Evolutionary conservation across 1,140 invertebrate genomes (phyloP).

Genomic region (Drosophila rufa): DNA sequence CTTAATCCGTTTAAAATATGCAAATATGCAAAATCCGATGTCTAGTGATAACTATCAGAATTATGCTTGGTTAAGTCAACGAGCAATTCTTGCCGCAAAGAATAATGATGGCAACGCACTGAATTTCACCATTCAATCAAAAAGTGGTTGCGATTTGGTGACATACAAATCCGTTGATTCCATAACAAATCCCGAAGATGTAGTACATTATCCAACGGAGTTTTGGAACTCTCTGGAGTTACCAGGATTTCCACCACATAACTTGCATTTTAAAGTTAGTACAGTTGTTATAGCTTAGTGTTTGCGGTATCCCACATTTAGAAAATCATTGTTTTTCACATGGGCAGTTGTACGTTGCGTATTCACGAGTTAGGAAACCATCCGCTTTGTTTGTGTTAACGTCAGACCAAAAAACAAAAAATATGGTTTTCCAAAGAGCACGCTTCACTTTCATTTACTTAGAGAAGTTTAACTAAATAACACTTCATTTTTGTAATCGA

Average conservation of each 20-base stretch:
- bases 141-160: not conserved
- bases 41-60: not conserved
- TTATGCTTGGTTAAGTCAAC: constrained; percentile 1
- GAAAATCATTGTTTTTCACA: too few species aligned
- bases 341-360: too few species aligned
- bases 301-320: too few species aligned
- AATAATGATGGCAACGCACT: not conserved
- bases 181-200: constrained; percentile 7
- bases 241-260: constrained; percentile 7
- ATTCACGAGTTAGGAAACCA: too few species aligned
- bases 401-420: too few species aligned
- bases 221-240: constrained; percentile 8
- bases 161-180: constrained; percentile 12
- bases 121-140: constrained; percentile 2
- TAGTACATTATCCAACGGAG: constrained; percentile 7
- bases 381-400: too few species aligned
- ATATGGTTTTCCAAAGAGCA: too few species aligned
- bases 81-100: constrained; percentile 1
- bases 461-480: constrained; percentile 4
- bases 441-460: constrained; percentile 9
- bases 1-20: too few species aligned
- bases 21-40: too few species aligned
- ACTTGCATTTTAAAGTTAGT: constrained; percentile 21
- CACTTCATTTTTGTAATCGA: constrained; percentile 10
- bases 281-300: not conserved